Evolutionary conservation across 2,113 vertebrate species (phyloP).

Genomic region (Oriolus oriolus): DNA sequence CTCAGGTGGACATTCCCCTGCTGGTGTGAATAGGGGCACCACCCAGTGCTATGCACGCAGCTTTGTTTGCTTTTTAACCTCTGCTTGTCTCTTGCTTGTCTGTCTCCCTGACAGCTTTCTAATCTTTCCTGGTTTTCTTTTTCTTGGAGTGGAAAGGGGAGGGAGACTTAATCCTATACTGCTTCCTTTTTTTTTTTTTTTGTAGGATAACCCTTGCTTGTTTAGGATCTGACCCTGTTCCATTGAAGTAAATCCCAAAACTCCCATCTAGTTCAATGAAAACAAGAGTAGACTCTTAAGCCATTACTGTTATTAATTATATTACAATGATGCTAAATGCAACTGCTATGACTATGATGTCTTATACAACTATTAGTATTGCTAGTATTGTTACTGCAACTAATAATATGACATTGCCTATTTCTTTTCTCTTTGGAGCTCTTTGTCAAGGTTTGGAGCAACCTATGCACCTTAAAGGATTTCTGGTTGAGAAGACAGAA

Average conservation of each 20-base stretch:
- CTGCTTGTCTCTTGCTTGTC: background rate
- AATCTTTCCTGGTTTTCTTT: slow-evolving; percentile 44
- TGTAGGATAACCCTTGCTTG: background rate
- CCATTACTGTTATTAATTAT: background rate
- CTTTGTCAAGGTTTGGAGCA: background rate
- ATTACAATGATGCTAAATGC: background rate
- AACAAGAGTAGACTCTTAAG: background rate
- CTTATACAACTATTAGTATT: background rate
- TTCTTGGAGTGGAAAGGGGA: background rate
- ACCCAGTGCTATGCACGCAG: background rate
- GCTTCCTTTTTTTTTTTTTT: background rate
- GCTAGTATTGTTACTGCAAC: rapidly evolving
- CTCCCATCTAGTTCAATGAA: background rate
- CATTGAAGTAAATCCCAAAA: slow-evolving; percentile 10
- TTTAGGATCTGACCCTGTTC: background rate
- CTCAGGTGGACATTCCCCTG: background rate
- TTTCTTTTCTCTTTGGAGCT: background rate
- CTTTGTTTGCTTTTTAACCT: slow-evolving; percentile 29
- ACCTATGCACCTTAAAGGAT: background rate
- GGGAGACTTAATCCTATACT: background rate
- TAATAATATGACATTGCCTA: background rate
- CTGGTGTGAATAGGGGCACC: background rate
- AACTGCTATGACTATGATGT: background rate
- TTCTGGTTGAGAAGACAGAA: background rate
- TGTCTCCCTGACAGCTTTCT: background rate